Conservation (phyloP, 1,140 invertebrate species). For the Anastrepha obliqua region DNA sequence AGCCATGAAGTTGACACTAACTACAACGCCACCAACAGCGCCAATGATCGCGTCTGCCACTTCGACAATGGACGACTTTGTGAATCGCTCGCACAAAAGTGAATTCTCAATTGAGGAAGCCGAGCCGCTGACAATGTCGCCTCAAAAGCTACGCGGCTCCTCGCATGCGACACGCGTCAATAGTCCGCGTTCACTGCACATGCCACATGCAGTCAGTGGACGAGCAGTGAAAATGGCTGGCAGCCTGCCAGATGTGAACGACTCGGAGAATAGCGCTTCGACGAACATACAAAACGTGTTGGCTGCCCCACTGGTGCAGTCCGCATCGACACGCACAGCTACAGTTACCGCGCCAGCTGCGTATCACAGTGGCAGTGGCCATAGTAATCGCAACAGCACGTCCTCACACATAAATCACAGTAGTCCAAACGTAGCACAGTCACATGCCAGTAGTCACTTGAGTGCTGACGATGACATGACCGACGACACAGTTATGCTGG, state of each 20-base stretch:
- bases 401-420: constrained; percentile 60
- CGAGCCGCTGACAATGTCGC: constrained; percentile 60
- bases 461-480: constrained; percentile 53
- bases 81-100: constrained; percentile 71
- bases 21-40: constrained; percentile 55
- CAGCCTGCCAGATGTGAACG: constrained; percentile 52
- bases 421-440: constrained; percentile 15
- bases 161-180: constrained; percentile 41
- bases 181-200: background rate
- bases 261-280: constrained; percentile 70
- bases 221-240: constrained; percentile 24
- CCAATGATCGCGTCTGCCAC: constrained; percentile 37
- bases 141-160: constrained; percentile 54
- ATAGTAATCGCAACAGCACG: constrained; percentile 53
- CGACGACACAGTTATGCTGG: background rate
- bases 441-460: constrained; percentile 17
- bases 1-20: constrained; percentile 16
- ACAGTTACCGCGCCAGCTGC: constrained; percentile 57
- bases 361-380: constrained; percentile 60
- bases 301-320: constrained; percentile 62
- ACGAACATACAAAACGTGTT: constrained; percentile 68
- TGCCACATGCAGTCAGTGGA: constrained; percentile 26
- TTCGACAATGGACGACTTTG: constrained; percentile 66
- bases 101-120: constrained; percentile 71
- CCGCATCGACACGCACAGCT: constrained; percentile 59